A percentile compares a stretch with the other conserved stretches of the same genome.
Conservation (phyloP, 2,797 vertebrate genomes). For the Gambelia wislizenii region DNA sequence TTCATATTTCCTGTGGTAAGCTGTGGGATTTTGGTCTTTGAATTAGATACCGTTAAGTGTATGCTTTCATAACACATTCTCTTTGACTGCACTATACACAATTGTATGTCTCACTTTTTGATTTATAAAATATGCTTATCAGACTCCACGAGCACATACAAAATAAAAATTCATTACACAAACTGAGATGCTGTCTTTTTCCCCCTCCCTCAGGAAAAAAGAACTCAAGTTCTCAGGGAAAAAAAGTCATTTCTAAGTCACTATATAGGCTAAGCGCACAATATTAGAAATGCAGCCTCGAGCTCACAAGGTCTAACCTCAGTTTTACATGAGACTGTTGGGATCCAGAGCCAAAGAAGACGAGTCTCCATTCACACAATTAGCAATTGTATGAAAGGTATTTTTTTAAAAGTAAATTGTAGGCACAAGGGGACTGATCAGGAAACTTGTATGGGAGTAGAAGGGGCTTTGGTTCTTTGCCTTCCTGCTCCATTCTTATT, state of each 20-base stretch:
- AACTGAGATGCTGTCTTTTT: slow-evolving; percentile 44
- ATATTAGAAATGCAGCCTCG: background rate
- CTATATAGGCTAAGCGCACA: background rate
- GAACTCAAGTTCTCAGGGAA: slow-evolving; percentile 32
- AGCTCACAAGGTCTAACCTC: slow-evolving; percentile 9
- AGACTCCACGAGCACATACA: slow-evolving; percentile 37
- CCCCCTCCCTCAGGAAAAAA: background rate
- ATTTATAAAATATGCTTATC: slow-evolving; percentile 68
- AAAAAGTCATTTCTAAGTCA: slow-evolving; percentile 13
- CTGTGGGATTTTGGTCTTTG: slow-evolving; percentile 55
- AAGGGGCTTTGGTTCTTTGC: background rate
- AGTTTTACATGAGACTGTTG: background rate
- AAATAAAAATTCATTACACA: slow-evolving; percentile 57
- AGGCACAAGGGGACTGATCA: background rate
- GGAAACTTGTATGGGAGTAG: background rate
- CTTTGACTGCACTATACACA: slow-evolving; percentile 58
- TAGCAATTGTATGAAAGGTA: background rate
- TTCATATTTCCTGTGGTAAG: slow-evolving; percentile 44
- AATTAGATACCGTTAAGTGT: slow-evolving; percentile 54
- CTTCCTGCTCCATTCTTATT: background rate
- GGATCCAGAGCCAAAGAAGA: background rate
- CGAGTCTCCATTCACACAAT: background rate
- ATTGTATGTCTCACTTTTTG: slow-evolving; percentile 51
- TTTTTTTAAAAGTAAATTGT: background rate
- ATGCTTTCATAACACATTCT: slow-evolving; percentile 50